Evolutionary conservation across 92 coral and sea anemone genomes (phyloP), one percentile per base, ranked within the genome.

Genomic region (Phenganax stokvisi): DNA sequence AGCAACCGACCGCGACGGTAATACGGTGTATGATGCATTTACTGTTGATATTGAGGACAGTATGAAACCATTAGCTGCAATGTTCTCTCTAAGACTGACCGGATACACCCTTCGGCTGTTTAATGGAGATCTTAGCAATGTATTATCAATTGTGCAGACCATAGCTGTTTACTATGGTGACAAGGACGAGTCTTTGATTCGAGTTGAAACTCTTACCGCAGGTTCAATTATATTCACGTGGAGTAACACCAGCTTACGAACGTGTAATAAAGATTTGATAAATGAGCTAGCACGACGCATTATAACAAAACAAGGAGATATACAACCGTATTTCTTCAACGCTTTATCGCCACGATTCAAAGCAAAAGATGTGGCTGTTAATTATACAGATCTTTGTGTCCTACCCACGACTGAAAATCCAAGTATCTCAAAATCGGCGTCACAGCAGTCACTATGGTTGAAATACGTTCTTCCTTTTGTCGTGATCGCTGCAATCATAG

Each of bases 201-300:
- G 88, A 28, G 89, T 93, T 65, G 30, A 85, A 54, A 71, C 80
- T 11, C 85, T 88, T 81, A 60, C 80, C 6, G 52, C 83, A 57
- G 98, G 98, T 0, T 94, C 98, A 12, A 89, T 94, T 29, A 65
- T 92, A 28, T 82, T 92, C 76, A 74, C 91, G 3, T 94, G 98
- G 98, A 90, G 96, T 3, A 94, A 94, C 73, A 90, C 90, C 80
- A 87, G 96, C 54, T 81, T 94, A 15, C 91, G 90, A 6, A 89
- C 84, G n/a, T 94, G 98, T 67, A 87, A 94, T 74, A 51, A 69
- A 13, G 91, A 90, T 56, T 86, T 86, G 57, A 55, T 89, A 15
- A 67, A 88, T 30, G 66, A 75, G 67, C 86, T 90, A 52, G 77
- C 92, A 16, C 79, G 87, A 75, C 86, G 82, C 66, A 72, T 89